Evolutionary conservation across 2,888 invertebrate genomes (phyloP).

Genomic region (Plebejus argus): DNA sequence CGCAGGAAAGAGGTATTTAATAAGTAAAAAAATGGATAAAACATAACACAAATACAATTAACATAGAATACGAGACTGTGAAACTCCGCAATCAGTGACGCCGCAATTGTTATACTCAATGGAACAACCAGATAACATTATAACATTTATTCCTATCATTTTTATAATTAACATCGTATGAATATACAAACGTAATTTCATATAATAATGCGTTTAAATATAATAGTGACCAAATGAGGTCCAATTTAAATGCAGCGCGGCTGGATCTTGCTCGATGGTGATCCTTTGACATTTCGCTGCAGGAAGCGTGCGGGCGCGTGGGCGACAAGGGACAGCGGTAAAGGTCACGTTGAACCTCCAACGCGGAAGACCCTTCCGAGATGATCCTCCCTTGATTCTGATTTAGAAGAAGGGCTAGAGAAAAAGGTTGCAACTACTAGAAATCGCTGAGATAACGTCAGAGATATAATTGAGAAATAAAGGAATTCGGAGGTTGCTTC

Average conservation of each 20-base stretch:
- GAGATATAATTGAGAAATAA: neutral
- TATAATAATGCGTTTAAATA: neutral
- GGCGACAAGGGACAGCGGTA: slow-evolving; percentile 8
- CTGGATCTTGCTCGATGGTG: too few relatives aligned
- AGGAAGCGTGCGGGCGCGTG: slow-evolving; percentile 13
- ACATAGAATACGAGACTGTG: slow-evolving; percentile 33
- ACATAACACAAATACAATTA: slow-evolving; percentile 35
- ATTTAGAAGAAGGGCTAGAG: neutral
- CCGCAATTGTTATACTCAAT: neutral
- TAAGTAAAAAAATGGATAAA: slow-evolving; percentile 19
- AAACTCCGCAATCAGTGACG: slow-evolving; percentile 14
- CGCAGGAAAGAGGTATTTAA: neutral
- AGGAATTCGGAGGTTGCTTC: neutral
- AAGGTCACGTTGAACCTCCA: neutral
- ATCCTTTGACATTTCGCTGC: slow-evolving; percentile 19
- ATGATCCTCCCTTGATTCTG: neutral
- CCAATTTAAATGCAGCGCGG: neutral
- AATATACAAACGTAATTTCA: neutral
- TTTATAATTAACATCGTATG: neutral
- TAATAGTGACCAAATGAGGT: neutral
- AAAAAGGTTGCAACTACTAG: neutral
- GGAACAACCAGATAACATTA: slow-evolving; percentile 4
- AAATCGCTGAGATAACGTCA: too few relatives aligned
- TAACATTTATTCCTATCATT: slow-evolving; percentile 14
- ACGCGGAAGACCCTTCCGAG: neutral